Evolutionary conservation across 35 echinoderm and acorn worm species (phyloP), one percentile per base, ranked within the genome.

Genomic region (Patiria miniata): DNA sequence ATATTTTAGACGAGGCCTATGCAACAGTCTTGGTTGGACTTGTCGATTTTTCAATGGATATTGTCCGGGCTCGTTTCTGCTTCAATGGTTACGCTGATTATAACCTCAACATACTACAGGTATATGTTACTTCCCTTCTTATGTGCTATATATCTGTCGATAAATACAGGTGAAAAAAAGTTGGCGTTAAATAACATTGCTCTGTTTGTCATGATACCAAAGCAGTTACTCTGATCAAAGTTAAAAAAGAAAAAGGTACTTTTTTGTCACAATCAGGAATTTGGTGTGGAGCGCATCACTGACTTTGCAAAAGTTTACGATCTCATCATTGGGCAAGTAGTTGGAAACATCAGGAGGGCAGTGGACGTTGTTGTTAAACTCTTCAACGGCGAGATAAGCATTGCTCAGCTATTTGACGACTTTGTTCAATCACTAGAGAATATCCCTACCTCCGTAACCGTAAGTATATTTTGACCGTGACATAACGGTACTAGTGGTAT

Each of bases 301-400:
- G 78, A 80, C 23, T 38, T 80, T 30, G 42, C 26, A 39, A 80
- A 80, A 51, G 42, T 39, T 8, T 80, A 42, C 22, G 78, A 80
- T 39, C 22, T 80, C n/a, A 0, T 80, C 78, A 51, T 80, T 39
- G 33, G 33, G 8, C 37, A 22, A 80, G 42, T 80, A 0, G 78
- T 80, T 23, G 78, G 78, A 80, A 80, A 80, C 78, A 80, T 80
- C 17, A 39, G n/a, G 42, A 80, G 78, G 42, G 78, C 37, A 14
- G 78, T 80, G 19, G 78, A 80, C 42, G 19, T 80, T n/a, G 78
- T 80, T 17, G 42, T 42, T 17, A 14, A 18, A 10, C 37, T 80
- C 37, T 51, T 80, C 18, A 80, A 39, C 0, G 78, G 78, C 29
- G 78, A 80, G 1, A 37, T 39, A 12, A 80, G 78, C 15, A 42